Evolutionary conservation across 2,888 invertebrate species (phyloP), one percentile per base, ranked within the genome.

Genomic region (Epistrophe eligans): DNA sequence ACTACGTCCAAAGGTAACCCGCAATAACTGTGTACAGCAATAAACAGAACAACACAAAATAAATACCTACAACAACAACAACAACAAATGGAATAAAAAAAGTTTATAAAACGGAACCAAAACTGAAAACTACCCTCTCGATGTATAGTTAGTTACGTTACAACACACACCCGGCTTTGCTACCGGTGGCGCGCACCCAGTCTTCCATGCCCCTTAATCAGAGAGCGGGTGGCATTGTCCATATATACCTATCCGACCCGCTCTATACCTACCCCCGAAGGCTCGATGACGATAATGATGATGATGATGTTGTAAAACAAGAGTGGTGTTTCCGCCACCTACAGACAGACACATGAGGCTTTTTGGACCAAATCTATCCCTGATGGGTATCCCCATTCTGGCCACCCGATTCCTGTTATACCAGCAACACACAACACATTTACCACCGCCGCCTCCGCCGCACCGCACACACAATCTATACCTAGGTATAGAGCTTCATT

Each of bases 241-340:
- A 43, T 62, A 48, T 70, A n/a, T n/a, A n/a, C n/a, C n/a, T n/a
- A n/a, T n/a, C n/a, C 38, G 10, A 11, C 24, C 45, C 35, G 13
- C 15, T 19, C 28, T 35, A 7, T 24, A 24, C n/a, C 32, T 9
- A 0, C 32, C 74, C 48, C 55, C 13, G 50, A 43, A 64, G 40
- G 64, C 48, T 58, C 52, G 19, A 80, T 60, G 52, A 64, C 38
- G 48, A 55, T 45, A 43, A 70, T 50, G 58, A 66, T 52, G 73
- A 76, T 84, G 77, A 83, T 79, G 79, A 83, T 72, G 82, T 72
- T 87, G 87, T 87, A 80, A 81, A 87, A 87, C 87, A 87, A 76
- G 87, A 79, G 66, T 77, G 55, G 48, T 60, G 71, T 67, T 74
- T 81, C 85, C 58, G 82, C 81, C 73, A 71, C 76, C 77, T 50